Evolutionary conservation across 2,888 invertebrate species (phyloP).

Genomic region (Cataglyphis cursor): DNA sequence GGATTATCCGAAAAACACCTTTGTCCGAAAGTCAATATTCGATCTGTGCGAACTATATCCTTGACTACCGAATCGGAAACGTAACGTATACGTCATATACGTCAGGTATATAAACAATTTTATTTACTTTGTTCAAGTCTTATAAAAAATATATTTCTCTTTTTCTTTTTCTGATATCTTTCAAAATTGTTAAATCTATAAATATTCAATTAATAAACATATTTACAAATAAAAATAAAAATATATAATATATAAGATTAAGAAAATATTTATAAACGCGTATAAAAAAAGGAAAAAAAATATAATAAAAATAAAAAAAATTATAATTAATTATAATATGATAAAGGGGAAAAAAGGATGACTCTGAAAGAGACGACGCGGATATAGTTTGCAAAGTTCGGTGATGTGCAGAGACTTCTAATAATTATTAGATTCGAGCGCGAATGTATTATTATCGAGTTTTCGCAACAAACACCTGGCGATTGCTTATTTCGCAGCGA

Average conservation of each 20-base stretch:
- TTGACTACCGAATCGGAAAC: neutral
- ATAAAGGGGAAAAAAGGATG: neutral
- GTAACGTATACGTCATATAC: neutral
- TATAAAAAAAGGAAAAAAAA: conserved; percentile 12
- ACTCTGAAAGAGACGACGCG: conserved; percentile 6
- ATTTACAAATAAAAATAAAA: neutral
- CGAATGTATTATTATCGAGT: conserved; percentile 39
- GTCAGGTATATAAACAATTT: neutral
- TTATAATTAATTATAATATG: neutral
- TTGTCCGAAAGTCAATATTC: conserved; percentile 3
- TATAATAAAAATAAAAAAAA: neutral
- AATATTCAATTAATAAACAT: neutral
- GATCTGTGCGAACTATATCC: neutral
- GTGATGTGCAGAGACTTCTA: neutral
- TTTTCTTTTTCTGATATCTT: neutral
- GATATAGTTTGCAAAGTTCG: conserved; percentile 44
- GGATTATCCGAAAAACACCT: conserved; percentile 1
- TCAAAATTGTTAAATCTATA: neutral
- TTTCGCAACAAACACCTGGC: conserved; percentile 60
- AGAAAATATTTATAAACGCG: neutral
- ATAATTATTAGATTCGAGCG: conserved; percentile 56
- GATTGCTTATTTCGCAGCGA: conserved; percentile 60
- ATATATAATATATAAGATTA: neutral
- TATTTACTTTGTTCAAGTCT: neutral
- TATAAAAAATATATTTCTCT: neutral